Base-by-base conservation (phyloP, 2,888 invertebrate species). In the Baronia brevicornis region DNA sequence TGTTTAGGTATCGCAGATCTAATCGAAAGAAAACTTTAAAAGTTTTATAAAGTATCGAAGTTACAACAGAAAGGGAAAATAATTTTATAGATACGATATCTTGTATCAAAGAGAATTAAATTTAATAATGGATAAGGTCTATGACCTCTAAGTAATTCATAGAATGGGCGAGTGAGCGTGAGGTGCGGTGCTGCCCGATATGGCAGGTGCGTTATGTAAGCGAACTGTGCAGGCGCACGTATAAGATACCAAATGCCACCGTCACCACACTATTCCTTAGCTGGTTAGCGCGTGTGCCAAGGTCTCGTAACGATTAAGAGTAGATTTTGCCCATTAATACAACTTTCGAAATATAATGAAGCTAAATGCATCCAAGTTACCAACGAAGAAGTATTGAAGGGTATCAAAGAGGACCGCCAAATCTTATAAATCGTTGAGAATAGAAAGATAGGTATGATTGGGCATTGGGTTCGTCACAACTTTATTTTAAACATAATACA, bases 121-220 rank as follows among this genome's bases (percentile, higher is more conserved):
- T 69, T 64, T 61, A 71, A 78, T 75, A 74, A 71, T 74, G 60
- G 58, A 62, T 63, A 58, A 64, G 82, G 79, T 80, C 80, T 75
- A 74, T 61, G 82, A 80, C 75, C 82, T 77, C 65, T 79, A 72
- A 79, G 79, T 75, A 79, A 82, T 80, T 79, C 78, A 77, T 75
- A 80, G 78, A 77, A 74, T 71, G 74, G 73, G 70, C 72, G 60
- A 75, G 77, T 68, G 74, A 73, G 72, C 72, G 74, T 64, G 73
- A 74, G 77, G 78, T 72, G 75, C 66, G 70, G 73, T 70, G 54
- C 57, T 53, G 61, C 72, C 71, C 61, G 75, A 80, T 80, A 82
- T 73, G 82, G 82, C 84, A 82, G 82, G 82, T 82, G 80, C 63
- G 78, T 82, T 82, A 80, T 79, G 80, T 80, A 82, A 84, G 68